Percentiles rank a stretch among this genome's conserved stretches.
Conservation (phyloP, 2,113 vertebrate species). For the Brachyhypopomus gauderio region DNA sequence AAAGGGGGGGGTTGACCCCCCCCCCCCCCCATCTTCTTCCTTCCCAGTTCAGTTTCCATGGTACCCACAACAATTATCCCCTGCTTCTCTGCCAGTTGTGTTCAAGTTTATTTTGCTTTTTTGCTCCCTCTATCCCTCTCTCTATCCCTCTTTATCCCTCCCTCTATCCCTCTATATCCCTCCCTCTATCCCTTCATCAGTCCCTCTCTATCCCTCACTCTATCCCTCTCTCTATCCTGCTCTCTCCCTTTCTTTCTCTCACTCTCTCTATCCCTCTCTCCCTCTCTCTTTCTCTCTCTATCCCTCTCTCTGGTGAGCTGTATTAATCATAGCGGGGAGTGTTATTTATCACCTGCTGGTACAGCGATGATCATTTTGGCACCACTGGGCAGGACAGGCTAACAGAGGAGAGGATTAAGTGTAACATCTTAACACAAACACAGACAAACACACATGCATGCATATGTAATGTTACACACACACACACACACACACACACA, state of each 20-base stretch:
- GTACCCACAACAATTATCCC: conserved; percentile 85
- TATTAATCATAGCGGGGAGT: conserved; percentile 86
- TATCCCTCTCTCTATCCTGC: conserved; percentile 53
- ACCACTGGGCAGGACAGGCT: conserved; percentile 85
- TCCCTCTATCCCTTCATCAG: neutral
- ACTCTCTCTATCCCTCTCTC: neutral
- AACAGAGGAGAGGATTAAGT: conserved; percentile 89
- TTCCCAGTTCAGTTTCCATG: conserved; percentile 65
- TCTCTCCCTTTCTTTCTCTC: conserved; percentile 60
- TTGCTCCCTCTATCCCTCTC: neutral
- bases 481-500: neutral
- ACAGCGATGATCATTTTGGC: conserved; percentile 91
- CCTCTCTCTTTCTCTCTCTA: neutral
- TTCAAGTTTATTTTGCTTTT: conserved; percentile 53
- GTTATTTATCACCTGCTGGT: conserved; percentile 88
- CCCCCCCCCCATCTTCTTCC: conserved; percentile 13
- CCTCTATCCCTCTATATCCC: conserved; percentile 8
- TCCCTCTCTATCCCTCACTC: neutral
- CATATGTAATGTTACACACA: neutral
- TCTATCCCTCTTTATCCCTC: conserved; percentile 61
- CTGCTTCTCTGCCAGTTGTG: conserved; percentile 76
- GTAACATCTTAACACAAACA: conserved; percentile 86
- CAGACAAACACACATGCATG: conserved; percentile 9
- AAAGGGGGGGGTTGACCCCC: conserved; percentile 2
- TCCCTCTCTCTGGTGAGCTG: conserved; percentile 53